Conservation (phyloP, 35 echinoderm and acorn worm genomes). For the Amphiura filiformis region DNA sequence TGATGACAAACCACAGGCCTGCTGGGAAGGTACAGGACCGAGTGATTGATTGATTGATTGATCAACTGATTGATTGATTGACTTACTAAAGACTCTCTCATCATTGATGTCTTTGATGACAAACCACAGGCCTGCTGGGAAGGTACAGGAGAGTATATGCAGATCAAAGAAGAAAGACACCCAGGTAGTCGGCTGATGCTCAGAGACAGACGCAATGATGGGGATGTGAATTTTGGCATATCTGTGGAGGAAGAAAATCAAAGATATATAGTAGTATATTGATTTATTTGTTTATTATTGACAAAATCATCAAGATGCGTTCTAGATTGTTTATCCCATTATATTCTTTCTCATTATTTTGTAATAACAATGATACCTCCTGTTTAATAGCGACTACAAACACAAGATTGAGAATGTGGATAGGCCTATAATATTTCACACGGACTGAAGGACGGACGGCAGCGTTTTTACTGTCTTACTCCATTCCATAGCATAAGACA, state of each 20-base stretch:
- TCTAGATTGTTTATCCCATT: too few relatives aligned
- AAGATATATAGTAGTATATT: background rate
- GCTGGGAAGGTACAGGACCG: slow-evolving; percentile 86
- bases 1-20: slow-evolving; percentile 98
- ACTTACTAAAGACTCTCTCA: slow-evolving; percentile 99
- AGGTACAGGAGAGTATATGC: slow-evolving; percentile 84
- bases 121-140: slow-evolving; percentile 98
- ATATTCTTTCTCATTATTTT: too few relatives aligned
- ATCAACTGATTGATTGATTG: too few relatives aligned
- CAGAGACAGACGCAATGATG: slow-evolving; percentile 93
- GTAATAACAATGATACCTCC: too few relatives aligned
- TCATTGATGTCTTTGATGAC: slow-evolving; percentile 99
- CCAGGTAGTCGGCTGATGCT: slow-evolving; percentile 98
- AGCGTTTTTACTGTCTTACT: too few relatives aligned
- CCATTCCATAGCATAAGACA: too few relatives aligned
- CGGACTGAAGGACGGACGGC: too few relatives aligned
- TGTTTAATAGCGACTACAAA: too few relatives aligned
- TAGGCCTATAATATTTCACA: too few relatives aligned
- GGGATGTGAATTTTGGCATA: slow-evolving; percentile 99
- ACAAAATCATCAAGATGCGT: too few relatives aligned
- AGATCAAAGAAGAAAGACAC: slow-evolving; percentile 99
- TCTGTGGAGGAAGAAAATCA: slow-evolving; percentile 36
- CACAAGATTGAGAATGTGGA: too few relatives aligned
- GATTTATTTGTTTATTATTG: background rate
- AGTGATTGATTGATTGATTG: background rate